phyloP scores from a whole-genome alignment of 2,888 invertebrate species.

The Norana najaformis region DNA sequence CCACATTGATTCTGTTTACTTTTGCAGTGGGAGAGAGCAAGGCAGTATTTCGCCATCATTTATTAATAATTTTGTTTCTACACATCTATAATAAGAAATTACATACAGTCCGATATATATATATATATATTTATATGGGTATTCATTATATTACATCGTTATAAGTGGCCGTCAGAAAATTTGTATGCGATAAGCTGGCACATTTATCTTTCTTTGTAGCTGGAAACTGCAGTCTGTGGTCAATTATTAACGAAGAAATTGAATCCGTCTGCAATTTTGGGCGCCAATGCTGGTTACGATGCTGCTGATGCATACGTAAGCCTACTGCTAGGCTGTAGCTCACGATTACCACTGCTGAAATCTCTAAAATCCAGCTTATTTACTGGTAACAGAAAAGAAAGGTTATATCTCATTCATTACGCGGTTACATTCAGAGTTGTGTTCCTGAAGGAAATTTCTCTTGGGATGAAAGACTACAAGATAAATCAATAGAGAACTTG shows the following conservation, averaged over 20 bases:
- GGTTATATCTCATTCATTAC: background rate
- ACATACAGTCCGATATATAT: no score
- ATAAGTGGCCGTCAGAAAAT: no score
- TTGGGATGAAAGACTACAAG: background rate
- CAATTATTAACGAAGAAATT: no score
- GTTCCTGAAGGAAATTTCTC: background rate
- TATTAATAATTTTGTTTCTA: no score
- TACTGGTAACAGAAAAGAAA: background rate
- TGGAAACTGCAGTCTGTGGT: no score
- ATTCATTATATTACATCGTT: no score
- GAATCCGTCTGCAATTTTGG: background rate
- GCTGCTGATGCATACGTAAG: background rate
- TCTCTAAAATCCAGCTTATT: background rate
- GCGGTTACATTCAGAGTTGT: background rate
- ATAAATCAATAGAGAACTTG: background rate
- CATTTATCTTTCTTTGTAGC: no score
- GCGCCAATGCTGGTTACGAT: background rate
- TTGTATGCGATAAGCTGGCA: no score
- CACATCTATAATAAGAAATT: no score
- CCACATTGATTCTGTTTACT: background rate
- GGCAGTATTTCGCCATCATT: no score
- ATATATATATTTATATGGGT: no score
- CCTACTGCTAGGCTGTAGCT: background rate
- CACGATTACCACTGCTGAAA: background rate
- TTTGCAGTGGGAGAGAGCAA: background rate